A percentile compares a stretch with the other conserved stretches of the same genome.
Evolutionary conservation across 2,888 invertebrate genomes (phyloP).

Genomic region (Lepidocyrtoides sp.): DNA sequence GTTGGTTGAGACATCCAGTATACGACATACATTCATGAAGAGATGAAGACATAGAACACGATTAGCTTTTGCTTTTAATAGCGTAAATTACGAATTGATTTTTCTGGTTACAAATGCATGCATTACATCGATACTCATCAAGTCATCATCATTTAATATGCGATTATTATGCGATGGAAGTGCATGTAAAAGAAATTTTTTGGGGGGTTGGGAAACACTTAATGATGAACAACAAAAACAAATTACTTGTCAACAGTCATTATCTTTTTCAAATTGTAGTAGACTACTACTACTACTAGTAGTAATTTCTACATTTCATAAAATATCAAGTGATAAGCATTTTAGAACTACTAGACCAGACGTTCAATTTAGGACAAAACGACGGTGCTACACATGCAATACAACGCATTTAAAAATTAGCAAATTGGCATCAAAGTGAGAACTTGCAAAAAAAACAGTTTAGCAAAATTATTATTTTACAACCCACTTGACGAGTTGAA

Average conservation of each 20-base stretch:
- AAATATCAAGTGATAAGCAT: not conserved
- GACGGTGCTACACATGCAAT: not conserved
- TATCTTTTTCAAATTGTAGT: conserved; percentile 11
- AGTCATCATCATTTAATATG: conserved; percentile 21
- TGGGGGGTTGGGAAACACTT: not conserved
- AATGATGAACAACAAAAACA: conserved; percentile 28
- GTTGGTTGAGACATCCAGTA: not conserved
- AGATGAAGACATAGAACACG: conserved; percentile 3
- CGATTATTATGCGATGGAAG: conserved; percentile 15
- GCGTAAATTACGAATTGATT: conserved; percentile 25
- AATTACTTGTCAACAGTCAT: conserved; percentile 36
- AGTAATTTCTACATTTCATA: no score
- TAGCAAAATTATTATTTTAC: conserved; percentile 22
- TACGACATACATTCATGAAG: no score
- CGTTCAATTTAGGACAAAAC: conserved; percentile 54
- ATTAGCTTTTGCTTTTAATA: conserved; percentile 27
- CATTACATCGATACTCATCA: not conserved
- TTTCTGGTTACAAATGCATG: not conserved
- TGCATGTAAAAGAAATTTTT: not conserved
- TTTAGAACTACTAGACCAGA: not conserved
- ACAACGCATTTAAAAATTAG: conserved; percentile 15
- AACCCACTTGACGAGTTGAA: conserved; percentile 35
- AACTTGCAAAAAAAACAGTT: conserved; percentile 40
- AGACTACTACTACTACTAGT: no score
- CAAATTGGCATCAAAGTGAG: conserved; percentile 19